Percentiles rank a stretch among this genome's conserved stretches.
These are phyloP conservation scores for Apis laboriosa DNA, from an alignment of 1,140 invertebrate genomes.

Conservation along the genomic window DNA sequence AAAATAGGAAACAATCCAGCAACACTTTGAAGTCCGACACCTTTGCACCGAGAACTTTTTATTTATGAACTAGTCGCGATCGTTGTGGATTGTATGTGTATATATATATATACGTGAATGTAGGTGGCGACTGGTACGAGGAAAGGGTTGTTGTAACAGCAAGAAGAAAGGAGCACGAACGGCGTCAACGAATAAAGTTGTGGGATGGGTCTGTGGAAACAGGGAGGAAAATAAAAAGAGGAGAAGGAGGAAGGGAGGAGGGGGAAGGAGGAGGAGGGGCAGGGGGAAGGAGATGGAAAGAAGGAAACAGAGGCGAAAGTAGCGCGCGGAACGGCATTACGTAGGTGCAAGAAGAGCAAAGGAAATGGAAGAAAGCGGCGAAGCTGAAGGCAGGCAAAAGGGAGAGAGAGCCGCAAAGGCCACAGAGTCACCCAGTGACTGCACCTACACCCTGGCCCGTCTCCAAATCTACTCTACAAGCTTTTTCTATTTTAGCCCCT, in stretches of 20 bases:
- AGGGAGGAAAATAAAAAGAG: constrained; percentile 5
- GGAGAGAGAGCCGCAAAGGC: constrained; percentile 48
- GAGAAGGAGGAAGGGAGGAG: neutral
- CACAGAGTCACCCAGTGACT: constrained; percentile 64
- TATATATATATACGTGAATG: neutral
- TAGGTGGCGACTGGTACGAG: constrained; percentile 21
- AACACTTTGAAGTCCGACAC: neutral
- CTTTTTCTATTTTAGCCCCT: constrained; percentile 74
- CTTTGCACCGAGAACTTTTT: constrained; percentile 31
- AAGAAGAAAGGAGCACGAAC: constrained; percentile 11
- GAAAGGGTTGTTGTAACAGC: constrained; percentile 18
- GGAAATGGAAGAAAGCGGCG: constrained; percentile 44
- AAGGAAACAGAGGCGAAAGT: constrained; percentile 21
- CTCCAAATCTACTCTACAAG: constrained; percentile 74
- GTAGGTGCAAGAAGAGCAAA: constrained; percentile 37
- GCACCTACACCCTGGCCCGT: constrained; percentile 64
- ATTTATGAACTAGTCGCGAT: constrained; percentile 73
- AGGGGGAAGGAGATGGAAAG: constrained; percentile 13
- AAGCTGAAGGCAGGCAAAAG: constrained; percentile 24
- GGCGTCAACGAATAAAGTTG: constrained; percentile 33
- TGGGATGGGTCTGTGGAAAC: constrained; percentile 16
- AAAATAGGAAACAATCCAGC: neutral
- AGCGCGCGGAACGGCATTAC: constrained; percentile 32
- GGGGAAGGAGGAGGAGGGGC: too few species aligned
- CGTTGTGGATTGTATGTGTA: constrained; percentile 6